Evolutionary conservation across 2,888 invertebrate species (phyloP).

Genomic region (Coecobrya sp.): DNA sequence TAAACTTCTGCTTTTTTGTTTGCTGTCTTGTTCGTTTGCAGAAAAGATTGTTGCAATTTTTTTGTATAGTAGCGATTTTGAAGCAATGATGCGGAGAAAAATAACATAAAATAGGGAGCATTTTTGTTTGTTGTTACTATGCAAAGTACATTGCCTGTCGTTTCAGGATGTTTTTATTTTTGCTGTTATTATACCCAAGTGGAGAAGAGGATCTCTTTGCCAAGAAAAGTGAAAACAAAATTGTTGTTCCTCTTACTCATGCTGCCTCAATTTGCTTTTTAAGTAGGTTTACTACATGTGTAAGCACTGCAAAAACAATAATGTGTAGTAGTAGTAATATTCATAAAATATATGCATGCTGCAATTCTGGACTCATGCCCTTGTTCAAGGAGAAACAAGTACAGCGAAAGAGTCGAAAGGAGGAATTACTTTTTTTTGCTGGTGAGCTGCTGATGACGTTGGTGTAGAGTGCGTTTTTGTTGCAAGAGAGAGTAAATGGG

Average conservation of each 20-base stretch:
- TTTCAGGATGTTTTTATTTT: too few species aligned
- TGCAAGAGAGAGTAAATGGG: background rate
- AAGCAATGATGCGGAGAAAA: background rate
- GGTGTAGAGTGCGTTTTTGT: background rate
- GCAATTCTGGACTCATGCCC: background rate
- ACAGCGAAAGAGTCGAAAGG: background rate
- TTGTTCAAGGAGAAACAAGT: conserved; percentile 17
- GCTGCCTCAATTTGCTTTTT: background rate
- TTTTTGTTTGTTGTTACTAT: background rate
- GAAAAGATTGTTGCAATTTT: too few species aligned
- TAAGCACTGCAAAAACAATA: background rate
- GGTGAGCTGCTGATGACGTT: background rate
- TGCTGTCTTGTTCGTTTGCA: too few species aligned
- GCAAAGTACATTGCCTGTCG: conserved; percentile 14
- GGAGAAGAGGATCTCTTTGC: background rate
- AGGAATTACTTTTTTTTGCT: conserved; percentile 10
- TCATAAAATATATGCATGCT: conserved; percentile 25
- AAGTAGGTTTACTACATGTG: background rate
- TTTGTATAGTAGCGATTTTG: too few species aligned
- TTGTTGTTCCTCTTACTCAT: background rate
- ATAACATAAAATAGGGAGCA: background rate
- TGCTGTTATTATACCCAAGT: background rate
- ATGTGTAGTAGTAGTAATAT: background rate
- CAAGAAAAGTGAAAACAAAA: conserved; percentile 2
- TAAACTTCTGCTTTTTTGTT: too few species aligned